Conservation (phyloP, 2,888 invertebrate species). For the Epiblema foenella region DNA sequence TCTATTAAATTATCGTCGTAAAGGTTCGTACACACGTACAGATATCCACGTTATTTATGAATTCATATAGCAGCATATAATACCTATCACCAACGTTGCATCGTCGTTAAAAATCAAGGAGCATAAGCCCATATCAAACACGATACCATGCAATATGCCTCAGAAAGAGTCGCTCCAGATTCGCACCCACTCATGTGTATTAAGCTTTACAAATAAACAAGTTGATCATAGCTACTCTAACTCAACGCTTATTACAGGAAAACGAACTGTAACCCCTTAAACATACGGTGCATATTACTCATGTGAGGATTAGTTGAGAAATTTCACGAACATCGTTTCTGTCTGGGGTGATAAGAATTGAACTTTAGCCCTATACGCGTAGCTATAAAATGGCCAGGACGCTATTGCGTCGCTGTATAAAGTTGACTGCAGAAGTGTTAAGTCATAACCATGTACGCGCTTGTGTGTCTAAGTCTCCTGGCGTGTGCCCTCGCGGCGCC, state of each 20-base stretch:
- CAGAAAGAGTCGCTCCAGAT: slow-evolving; percentile 18
- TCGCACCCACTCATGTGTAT: slow-evolving; percentile 21
- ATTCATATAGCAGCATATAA: neutral
- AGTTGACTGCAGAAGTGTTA: slow-evolving; percentile 19
- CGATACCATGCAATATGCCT: slow-evolving; percentile 10
- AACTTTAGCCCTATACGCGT: slow-evolving; percentile 31
- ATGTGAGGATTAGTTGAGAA: slow-evolving; percentile 6
- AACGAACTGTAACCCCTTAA: neutral
- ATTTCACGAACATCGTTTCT: slow-evolving; percentile 32
- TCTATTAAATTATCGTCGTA: neutral
- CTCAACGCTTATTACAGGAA: neutral
- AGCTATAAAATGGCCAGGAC: slow-evolving; percentile 30
- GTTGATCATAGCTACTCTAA: slow-evolving; percentile 5
- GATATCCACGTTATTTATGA: neutral
- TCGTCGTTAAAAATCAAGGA: slow-evolving; percentile 23
- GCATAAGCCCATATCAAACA: slow-evolving; percentile 23
- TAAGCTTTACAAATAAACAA: slow-evolving; percentile 25
- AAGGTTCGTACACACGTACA: neutral
- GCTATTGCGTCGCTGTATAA: slow-evolving; percentile 7
- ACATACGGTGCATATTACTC: neutral
- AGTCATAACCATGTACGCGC: slow-evolving; percentile 58
- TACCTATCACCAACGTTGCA: neutral
- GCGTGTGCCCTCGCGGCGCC: slow-evolving; percentile 67
- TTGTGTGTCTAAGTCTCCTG: slow-evolving; percentile 57
- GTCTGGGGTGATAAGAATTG: slow-evolving; percentile 30